Evolutionary conservation across 2,888 invertebrate genomes (phyloP).

Genomic region (Caenorhabditis zanzibari): DNA sequence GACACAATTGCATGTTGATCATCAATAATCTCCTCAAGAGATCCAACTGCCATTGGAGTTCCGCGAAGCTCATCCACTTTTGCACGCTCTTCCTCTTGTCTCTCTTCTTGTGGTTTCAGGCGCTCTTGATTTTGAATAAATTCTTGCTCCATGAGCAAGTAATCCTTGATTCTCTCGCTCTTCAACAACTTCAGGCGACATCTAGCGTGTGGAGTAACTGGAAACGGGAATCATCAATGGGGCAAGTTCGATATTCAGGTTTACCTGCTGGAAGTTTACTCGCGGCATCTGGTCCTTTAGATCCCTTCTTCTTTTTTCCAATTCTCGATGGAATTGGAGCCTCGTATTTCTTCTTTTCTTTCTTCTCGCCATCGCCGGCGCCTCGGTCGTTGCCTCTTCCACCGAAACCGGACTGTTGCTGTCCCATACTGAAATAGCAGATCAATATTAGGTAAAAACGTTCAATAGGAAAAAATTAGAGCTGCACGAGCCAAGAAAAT

Average conservation of each 20-base stretch:
- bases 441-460: background rate
- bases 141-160: conserved; percentile 98
- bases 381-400: conserved; percentile 76
- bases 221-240: conserved; percentile 49
- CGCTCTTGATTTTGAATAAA: conserved; percentile 98
- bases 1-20: conserved; percentile 99
- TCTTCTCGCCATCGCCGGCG: conserved; percentile 84
- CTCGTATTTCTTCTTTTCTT: conserved; percentile 99
- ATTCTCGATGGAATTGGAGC: conserved; percentile 98
- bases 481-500: background rate
- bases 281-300: conserved; percentile 97
- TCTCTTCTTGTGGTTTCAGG: conserved; percentile 98
- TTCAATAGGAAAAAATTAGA: background rate
- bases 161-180: conserved; percentile 98
- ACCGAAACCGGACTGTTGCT: conserved; percentile 76
- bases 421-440: conserved; percentile 71
- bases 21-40: conserved; percentile 98
- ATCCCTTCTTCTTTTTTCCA: conserved; percentile 89
- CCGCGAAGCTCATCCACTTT: conserved; percentile 93
- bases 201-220: conserved; percentile 96
- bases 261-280: conserved; percentile 92
- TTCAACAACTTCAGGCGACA: conserved; percentile 96
- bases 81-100: conserved; percentile 89
- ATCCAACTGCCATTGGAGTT: conserved; percentile 99
- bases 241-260: background rate